phyloP scores from a whole-genome alignment of 1,140 invertebrate genomes.

The Telenomus remus region DNA sequence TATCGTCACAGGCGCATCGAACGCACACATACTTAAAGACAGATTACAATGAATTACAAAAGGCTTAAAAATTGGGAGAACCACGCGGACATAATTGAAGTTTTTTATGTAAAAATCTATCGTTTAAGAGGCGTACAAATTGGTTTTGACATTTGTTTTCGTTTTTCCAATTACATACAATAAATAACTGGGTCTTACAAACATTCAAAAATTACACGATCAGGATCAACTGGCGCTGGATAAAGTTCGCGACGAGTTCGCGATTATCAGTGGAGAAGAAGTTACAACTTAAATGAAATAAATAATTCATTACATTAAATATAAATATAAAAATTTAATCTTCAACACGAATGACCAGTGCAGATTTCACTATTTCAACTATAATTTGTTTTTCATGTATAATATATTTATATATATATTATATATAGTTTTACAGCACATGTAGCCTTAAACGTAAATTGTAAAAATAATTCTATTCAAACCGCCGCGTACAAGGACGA shows the following conservation, averaged over 20 bases:
- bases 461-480: slow-evolving; percentile 58
- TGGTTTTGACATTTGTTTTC: no score
- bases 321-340: slow-evolving; percentile 58
- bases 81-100: no score
- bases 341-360: slow-evolving; percentile 54
- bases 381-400: slow-evolving; percentile 28
- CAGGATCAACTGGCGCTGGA: slow-evolving; percentile 41
- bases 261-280: slow-evolving; percentile 13
- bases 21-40: no score
- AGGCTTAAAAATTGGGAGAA: no score
- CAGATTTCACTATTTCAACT: slow-evolving; percentile 50
- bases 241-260: slow-evolving; percentile 18
- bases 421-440: slow-evolving; percentile 57
- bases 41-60: no score
- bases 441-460: slow-evolving; percentile 51
- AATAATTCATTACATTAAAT: slow-evolving; percentile 48
- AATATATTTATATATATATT: slow-evolving; percentile 51
- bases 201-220: slow-evolving; percentile 52
- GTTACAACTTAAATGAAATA: slow-evolving; percentile 39
- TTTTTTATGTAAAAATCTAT: no score
- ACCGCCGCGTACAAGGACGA: slow-evolving; percentile 19
- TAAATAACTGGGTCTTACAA: slow-evolving; percentile 12
- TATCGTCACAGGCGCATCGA: no score
- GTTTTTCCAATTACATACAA: no score
- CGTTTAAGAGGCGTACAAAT: no score